These are phyloP conservation scores for Hydrozoanthus gracilis DNA, from an alignment of 92 coral and sea anemone genomes.

Conservation along the genomic window DNA sequence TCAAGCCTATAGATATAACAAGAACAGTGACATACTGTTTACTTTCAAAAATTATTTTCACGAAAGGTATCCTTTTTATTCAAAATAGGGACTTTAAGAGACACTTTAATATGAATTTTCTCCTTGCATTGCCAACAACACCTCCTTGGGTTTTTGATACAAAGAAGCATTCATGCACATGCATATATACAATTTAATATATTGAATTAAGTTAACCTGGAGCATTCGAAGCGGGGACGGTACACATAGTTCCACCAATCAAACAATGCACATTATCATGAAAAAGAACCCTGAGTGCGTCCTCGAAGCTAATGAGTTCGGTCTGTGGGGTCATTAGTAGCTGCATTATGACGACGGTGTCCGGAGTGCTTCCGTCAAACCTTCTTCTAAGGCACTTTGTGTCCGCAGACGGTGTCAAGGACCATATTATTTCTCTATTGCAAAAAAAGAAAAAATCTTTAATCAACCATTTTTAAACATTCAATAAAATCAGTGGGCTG, in stretches of 20 bases:
- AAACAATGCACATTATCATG: conserved; percentile 60
- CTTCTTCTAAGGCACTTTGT: conserved; percentile 56
- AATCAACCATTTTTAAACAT: no score
- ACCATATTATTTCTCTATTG: conserved; percentile 49
- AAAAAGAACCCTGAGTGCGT: conserved; percentile 46
- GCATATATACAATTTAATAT: no score
- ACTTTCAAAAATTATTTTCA: no score
- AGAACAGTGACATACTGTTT: no score
- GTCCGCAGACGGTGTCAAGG: conserved; percentile 54
- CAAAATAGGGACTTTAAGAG: no score
- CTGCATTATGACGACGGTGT: conserved; percentile 60
- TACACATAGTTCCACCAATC: conserved; percentile 74
- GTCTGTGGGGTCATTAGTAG: conserved; percentile 32
- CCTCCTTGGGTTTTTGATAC: no score
- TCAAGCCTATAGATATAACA: no score
- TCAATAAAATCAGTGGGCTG: background rate
- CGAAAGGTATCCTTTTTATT: no score
- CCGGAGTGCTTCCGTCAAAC: conserved; percentile 68
- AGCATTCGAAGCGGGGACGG: conserved; percentile 59
- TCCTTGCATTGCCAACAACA: no score
- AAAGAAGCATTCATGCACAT: no score
- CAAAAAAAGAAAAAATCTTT: background rate
- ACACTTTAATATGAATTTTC: no score
- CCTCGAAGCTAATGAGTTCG: conserved; percentile 52
- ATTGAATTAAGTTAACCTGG: conserved; percentile 25